Evolutionary conservation across 2,797 vertebrate species (phyloP).

Genomic region (Sebastes dallii): DNA sequence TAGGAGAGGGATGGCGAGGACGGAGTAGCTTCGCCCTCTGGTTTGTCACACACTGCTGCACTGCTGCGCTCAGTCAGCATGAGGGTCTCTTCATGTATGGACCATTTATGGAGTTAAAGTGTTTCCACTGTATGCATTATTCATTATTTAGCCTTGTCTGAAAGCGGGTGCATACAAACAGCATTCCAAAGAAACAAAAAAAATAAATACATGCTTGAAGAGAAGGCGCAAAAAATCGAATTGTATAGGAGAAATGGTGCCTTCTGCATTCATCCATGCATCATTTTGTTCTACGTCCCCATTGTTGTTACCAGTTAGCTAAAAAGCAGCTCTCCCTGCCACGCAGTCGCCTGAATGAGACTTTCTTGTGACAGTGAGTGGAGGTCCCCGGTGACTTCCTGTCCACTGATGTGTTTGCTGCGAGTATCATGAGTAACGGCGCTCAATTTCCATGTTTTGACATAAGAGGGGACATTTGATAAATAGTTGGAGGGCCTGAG

Average conservation of each 20-base stretch:
- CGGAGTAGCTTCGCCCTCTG: slow-evolving; percentile 9
- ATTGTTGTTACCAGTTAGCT: slow-evolving; percentile 17
- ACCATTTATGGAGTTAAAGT: slow-evolving; percentile 27
- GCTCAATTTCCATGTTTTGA: slow-evolving; percentile 80
- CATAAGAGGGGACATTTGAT: slow-evolving; percentile 75
- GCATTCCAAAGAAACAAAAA: neutral
- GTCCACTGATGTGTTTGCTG: slow-evolving; percentile 72
- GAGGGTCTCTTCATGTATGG: slow-evolving; percentile 16
- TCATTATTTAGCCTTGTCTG: slow-evolving; percentile 6
- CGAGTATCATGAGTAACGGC: slow-evolving; percentile 65
- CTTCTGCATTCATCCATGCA: slow-evolving; percentile 10
- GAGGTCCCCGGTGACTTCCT: slow-evolving; percentile 65
- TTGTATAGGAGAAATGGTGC: slow-evolving; percentile 3
- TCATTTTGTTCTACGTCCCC: slow-evolving; percentile 40
- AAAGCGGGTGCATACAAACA: neutral
- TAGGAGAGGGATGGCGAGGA: neutral
- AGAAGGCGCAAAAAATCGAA: neutral
- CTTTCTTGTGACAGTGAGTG: slow-evolving; percentile 64
- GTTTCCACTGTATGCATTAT: slow-evolving; percentile 32
- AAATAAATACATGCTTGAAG: neutral
- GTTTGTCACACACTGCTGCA: slow-evolving; percentile 40
- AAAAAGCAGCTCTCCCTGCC: slow-evolving; percentile 31
- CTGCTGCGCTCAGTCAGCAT: slow-evolving; percentile 28
- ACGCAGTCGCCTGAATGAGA: slow-evolving; percentile 15
- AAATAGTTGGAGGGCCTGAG: slow-evolving; percentile 75